phyloP scores from a whole-genome alignment of 2,113 vertebrate species.

The Pogonocichla stellata region DNA sequence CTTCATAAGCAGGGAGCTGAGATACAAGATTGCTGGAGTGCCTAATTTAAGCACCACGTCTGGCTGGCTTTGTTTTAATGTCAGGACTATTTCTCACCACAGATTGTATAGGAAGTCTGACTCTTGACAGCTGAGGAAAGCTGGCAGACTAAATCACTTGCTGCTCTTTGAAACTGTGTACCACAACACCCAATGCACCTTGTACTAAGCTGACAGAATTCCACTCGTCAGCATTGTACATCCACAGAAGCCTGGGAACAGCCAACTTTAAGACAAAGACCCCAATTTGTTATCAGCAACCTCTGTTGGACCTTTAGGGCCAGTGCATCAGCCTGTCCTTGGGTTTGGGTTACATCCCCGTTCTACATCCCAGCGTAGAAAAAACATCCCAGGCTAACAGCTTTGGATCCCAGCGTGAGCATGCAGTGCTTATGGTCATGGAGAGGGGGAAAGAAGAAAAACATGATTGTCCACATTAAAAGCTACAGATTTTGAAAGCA shows the following conservation, averaged over 20 bases:
- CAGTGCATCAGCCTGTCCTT: background rate
- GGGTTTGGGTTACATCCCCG: background rate
- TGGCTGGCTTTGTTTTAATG: background rate
- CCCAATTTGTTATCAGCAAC: background rate
- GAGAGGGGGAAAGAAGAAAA: background rate
- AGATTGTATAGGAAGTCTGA: background rate
- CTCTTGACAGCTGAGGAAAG: conserved; percentile 8
- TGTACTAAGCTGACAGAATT: background rate
- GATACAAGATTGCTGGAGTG: background rate
- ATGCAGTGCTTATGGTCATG: background rate
- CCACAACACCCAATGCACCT: background rate
- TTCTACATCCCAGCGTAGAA: background rate
- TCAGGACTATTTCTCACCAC: conserved; percentile 24
- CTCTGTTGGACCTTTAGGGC: background rate
- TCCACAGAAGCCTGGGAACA: background rate
- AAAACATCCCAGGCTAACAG: background rate
- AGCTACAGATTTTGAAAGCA: background rate
- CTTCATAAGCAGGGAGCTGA: background rate
- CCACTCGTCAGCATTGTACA: background rate
- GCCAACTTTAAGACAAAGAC: background rate
- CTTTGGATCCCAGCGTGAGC: background rate
- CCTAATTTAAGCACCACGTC: background rate
- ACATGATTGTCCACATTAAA: background rate
- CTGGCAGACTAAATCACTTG: background rate
- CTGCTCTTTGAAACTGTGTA: background rate